Evolutionary conservation across 2,888 invertebrate species (phyloP).

Genomic region (Thysanoteuthis rhombus): DNA sequence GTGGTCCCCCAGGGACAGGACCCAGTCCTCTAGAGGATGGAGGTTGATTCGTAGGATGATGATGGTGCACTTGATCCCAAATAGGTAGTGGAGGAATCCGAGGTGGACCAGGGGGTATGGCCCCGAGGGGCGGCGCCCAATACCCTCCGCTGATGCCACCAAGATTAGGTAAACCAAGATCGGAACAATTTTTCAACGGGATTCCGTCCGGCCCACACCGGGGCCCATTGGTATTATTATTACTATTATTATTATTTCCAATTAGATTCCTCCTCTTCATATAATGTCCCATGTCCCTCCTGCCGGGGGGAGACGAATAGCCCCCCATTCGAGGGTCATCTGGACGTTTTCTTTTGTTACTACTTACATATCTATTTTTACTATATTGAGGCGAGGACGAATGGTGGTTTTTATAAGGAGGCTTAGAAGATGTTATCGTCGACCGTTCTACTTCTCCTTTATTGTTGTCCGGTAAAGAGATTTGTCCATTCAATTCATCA

Average conservation of each 20-base stretch:
- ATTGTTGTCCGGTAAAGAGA: neutral
- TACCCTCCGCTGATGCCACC: neutral
- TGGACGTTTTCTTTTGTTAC: neutral
- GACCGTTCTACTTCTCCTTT: neutral
- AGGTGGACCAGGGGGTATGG: neutral
- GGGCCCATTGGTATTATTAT: neutral
- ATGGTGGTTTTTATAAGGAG: neutral
- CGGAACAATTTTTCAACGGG: neutral
- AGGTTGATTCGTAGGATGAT: neutral
- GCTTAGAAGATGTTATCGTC: no score
- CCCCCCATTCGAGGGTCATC: neutral
- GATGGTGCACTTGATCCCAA: neutral
- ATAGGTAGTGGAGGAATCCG: neutral
- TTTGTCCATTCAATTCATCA: constrained; percentile 25
- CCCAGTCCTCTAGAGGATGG: neutral
- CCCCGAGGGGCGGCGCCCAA: neutral
- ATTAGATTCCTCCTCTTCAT: neutral
- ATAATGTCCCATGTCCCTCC: neutral
- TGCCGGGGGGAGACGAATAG: neutral
- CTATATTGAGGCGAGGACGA: neutral
- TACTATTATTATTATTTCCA: neutral
- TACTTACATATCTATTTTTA: neutral
- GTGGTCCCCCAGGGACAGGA: neutral
- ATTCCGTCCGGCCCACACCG: constrained; percentile 13
- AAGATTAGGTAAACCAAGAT: neutral